These are phyloP conservation scores for Phalacrocorax aristotelis DNA, from an alignment of 2,113 vertebrate genomes.

Conservation along the genomic window DNA sequence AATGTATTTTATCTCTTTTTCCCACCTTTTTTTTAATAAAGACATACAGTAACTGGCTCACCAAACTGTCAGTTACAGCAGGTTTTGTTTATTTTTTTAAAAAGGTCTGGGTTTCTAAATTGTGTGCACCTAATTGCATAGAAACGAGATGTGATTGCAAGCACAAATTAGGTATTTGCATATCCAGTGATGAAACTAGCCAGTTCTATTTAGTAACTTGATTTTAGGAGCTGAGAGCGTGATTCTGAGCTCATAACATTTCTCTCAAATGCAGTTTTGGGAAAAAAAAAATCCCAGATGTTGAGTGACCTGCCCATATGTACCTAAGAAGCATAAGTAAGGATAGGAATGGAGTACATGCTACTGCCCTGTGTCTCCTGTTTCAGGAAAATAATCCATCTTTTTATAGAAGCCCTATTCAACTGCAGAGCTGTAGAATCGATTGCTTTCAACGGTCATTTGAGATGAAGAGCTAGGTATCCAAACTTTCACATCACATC, in stretches of 20 bases:
- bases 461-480: background rate
- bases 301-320: background rate
- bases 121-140: background rate
- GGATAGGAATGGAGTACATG: background rate
- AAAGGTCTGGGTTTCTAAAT: background rate
- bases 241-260: background rate
- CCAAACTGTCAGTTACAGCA: background rate
- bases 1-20: background rate
- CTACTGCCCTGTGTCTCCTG: background rate
- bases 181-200: background rate
- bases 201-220: background rate
- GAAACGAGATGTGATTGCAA: conserved; percentile 7
- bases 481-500: background rate
- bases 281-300: background rate
- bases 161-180: background rate
- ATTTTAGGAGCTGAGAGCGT: background rate
- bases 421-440: background rate
- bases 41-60: background rate
- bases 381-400: background rate
- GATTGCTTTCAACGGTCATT: background rate
- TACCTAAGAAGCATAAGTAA: background rate
- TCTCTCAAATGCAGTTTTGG: background rate
- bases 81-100: background rate
- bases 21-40: background rate
- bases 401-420: background rate